Percentiles rank a stretch among this genome's conserved stretches.
These are phyloP conservation scores for Nephrocerus scutellatus DNA, from an alignment of 2,888 invertebrate genomes.

Conservation along the genomic window DNA sequence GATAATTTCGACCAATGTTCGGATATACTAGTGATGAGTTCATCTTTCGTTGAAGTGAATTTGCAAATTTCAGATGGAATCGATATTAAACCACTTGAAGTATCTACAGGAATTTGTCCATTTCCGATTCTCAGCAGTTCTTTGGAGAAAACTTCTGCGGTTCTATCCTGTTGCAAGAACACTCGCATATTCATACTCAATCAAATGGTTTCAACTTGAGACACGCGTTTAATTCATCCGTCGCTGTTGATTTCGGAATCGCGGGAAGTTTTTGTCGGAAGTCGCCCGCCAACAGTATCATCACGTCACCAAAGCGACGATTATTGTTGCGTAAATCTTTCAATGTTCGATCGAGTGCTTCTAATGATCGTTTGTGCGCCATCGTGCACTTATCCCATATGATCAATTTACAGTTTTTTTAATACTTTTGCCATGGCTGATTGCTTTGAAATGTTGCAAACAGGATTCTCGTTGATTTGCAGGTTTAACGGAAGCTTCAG, in stretches of 20 bases:
- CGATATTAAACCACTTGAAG: conserved; percentile 3
- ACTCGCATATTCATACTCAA: conserved; percentile 8
- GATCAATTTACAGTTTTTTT: no score
- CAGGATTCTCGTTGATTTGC: no score
- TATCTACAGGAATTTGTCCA: conserved; percentile 6
- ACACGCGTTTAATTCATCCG: conserved; percentile 8
- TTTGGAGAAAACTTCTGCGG: conserved; percentile 6
- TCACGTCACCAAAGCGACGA: no score
- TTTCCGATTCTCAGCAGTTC: conserved; percentile 10
- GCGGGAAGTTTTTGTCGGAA: not conserved
- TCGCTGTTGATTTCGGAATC: conserved; percentile 8
- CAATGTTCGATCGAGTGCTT: no score
- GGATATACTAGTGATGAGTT: conserved; percentile 7
- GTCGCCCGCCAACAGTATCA: no score
- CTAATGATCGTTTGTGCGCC: no score
- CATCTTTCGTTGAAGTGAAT: conserved; percentile 8
- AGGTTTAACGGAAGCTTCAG: no score
- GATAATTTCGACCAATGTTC: conserved; percentile 11
- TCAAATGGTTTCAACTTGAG: conserved; percentile 2
- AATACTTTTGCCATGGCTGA: no score
- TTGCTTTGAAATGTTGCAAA: no score
- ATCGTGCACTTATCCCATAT: no score
- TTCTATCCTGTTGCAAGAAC: conserved; percentile 11
- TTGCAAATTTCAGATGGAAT: conserved; percentile 4
- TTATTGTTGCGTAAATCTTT: no score